phyloP scores from a whole-genome alignment of 2,797 vertebrate species.

The Naso thynnoides region DNA sequence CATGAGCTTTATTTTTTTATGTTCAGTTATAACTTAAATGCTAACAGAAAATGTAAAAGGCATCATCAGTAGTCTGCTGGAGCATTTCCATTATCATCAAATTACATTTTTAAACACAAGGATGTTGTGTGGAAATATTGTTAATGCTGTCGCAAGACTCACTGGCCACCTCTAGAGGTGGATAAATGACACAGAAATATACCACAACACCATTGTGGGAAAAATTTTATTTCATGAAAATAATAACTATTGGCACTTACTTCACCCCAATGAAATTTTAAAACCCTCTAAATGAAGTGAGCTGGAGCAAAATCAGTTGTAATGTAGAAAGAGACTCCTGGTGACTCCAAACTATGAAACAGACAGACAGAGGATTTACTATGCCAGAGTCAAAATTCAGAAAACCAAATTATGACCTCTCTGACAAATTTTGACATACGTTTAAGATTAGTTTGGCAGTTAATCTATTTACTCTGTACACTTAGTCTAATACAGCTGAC shows the following conservation, averaged over 20 bases:
- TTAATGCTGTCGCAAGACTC: neutral
- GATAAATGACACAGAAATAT: neutral
- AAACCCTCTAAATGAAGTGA: conserved; percentile 40
- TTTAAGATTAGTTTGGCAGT: no score
- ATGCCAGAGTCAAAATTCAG: no score
- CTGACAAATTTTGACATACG: no score
- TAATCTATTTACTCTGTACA: no score
- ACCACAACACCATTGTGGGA: conserved; percentile 49
- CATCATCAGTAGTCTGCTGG: neutral
- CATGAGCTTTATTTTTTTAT: neutral
- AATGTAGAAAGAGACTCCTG: no score
- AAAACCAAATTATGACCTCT: no score
- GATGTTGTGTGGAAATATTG: neutral
- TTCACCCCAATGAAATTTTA: conserved; percentile 66
- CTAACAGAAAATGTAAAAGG: neutral
- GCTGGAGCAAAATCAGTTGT: conserved; percentile 14
- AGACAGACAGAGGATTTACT: no score
- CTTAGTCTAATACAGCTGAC: no score
- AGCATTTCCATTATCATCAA: neutral
- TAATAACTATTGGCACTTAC: conserved; percentile 78
- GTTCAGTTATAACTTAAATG: neutral
- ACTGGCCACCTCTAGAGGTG: neutral
- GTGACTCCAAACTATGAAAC: no score
- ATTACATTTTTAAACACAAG: neutral
- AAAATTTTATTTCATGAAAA: conserved; percentile 79